Percentiles rank a stretch among this genome's conserved stretches.
Conservation (phyloP, 2,113 vertebrate genomes). For the Tauraco erythrolophus region DNA sequence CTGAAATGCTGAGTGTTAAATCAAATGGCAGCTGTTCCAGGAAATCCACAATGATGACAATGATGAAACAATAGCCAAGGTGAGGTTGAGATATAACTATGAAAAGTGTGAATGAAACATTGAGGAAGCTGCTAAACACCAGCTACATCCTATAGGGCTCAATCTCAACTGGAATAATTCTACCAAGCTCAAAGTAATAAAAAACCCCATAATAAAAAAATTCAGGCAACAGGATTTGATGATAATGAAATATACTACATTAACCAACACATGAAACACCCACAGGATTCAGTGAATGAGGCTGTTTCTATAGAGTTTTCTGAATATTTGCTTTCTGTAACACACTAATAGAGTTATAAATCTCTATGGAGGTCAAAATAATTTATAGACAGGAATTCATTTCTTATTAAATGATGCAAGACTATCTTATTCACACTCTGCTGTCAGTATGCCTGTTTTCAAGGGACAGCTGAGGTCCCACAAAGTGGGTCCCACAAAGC, state of each 20-base stretch:
- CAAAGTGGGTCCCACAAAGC: too few relatives aligned
- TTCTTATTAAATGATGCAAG: not conserved
- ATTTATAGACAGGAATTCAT: not conserved
- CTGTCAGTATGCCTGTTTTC: not conserved
- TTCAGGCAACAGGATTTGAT: not conserved
- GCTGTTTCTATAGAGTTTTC: not conserved
- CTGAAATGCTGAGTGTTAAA: not conserved
- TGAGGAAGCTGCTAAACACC: not conserved
- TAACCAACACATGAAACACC: not conserved
- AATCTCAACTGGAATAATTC: not conserved
- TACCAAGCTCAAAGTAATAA: not conserved
- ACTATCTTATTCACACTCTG: not conserved
- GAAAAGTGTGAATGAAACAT: not conserved
- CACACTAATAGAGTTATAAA: not conserved
- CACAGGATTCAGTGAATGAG: not conserved
- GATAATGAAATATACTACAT: not conserved
- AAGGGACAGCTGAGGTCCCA: not conserved
- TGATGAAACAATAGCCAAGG: not conserved
- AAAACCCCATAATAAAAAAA: not conserved
- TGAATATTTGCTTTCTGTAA: not conserved
- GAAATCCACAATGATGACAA: not conserved
- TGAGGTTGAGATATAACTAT: not conserved
- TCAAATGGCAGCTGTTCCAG: not conserved
- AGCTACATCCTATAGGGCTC: not conserved
- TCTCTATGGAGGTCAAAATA: not conserved